These are phyloP conservation scores for Corythornis vintsioides DNA, from an alignment of 2,113 vertebrate species.

Conservation along the genomic window DNA sequence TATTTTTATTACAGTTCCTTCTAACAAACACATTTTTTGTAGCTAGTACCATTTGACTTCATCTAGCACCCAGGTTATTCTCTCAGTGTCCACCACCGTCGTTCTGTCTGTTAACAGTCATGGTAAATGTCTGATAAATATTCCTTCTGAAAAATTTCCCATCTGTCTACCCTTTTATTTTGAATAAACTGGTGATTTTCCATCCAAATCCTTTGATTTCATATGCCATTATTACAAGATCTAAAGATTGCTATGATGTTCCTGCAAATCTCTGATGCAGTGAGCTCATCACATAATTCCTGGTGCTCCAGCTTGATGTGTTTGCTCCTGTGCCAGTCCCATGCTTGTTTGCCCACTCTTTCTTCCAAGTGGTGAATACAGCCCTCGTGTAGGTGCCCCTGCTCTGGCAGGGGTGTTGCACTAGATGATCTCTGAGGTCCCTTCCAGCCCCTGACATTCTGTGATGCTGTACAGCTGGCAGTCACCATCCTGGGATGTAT, in stretches of 20 bases:
- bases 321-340: not conserved
- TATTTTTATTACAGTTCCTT: conserved; percentile 3
- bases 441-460: too few species aligned
- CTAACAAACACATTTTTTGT: not conserved
- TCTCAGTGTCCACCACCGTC: not conserved
- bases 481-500: fast-evolving
- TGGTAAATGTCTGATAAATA: not conserved
- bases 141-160: not conserved
- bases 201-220: not conserved
- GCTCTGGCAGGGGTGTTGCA: too few species aligned
- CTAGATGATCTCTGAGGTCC: too few species aligned
- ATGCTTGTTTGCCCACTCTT: not conserved
- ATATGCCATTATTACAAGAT: not conserved
- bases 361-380: not conserved
- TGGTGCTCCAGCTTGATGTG: not conserved
- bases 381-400: not conserved
- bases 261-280: not conserved
- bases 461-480: not conserved
- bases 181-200: not conserved
- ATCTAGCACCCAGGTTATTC: not conserved
- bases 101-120: not conserved
- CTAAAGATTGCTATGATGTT: not conserved
- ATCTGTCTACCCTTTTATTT: not conserved
- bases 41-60: not conserved
- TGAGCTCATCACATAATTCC: not conserved